Evolutionary conservation across 2,113 vertebrate genomes (phyloP).

Genomic region (Rana temporaria): DNA sequence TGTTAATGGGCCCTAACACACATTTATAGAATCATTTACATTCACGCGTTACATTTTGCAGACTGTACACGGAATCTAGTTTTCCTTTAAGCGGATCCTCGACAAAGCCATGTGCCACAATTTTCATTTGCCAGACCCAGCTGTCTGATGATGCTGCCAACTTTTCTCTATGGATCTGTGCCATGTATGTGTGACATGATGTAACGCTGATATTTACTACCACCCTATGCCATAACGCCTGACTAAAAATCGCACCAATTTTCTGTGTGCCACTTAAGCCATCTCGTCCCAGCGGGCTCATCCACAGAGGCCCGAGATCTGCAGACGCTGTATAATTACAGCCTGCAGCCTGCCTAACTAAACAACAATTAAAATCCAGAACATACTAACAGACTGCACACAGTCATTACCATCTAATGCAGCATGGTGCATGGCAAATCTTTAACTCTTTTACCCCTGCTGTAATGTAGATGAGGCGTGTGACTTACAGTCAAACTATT

Average conservation of each 20-base stretch:
- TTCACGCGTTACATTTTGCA: no score
- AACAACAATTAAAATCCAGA: conserved; percentile 44
- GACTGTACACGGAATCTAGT: no score
- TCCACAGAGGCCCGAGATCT: not conserved
- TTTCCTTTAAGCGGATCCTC: no score
- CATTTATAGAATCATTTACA: no score
- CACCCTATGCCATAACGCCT: not conserved
- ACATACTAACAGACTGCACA: conserved; percentile 22
- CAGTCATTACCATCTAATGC: conserved; percentile 42
- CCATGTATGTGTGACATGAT: no score
- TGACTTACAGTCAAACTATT: no score
- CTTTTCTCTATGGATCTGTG: no score
- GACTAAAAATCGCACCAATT: not conserved
- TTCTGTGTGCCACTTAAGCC: not conserved
- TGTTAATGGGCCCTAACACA: no score
- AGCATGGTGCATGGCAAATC: conserved; percentile 1
- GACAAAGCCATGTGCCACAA: no score
- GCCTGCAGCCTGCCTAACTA: conserved; percentile 41
- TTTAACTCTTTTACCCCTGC: conserved; percentile 6
- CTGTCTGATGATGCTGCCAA: no score
- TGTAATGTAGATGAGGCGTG: not conserved
- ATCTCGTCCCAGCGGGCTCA: not conserved
- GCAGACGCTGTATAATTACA: conserved; percentile 32
- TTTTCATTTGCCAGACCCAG: no score
- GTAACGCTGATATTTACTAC: no score